Conservation (phyloP, 1,140 invertebrate species). For the Sinonovacula constricta region DNA sequence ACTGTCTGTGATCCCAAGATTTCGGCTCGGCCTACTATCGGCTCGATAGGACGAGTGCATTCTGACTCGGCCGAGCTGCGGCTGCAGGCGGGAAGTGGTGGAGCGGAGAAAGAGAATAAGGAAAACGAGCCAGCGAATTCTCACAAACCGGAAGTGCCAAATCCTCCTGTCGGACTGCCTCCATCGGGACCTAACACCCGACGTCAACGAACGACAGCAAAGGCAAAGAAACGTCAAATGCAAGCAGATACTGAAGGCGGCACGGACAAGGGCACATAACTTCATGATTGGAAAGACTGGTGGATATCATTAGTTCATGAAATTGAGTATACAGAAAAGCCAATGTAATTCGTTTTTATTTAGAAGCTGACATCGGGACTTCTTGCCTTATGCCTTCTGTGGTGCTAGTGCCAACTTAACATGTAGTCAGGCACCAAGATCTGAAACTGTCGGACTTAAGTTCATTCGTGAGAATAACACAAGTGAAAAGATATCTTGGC, state of each 20-base stretch:
- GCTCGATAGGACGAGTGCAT: constrained; percentile 31
- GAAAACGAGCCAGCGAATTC: constrained; percentile 52
- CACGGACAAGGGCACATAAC: constrained; percentile 8
- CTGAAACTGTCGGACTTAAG: too few species aligned
- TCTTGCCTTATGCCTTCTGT: too few species aligned
- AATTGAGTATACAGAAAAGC: too few species aligned
- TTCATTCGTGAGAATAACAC: too few species aligned
- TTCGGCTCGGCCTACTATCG: constrained; percentile 3
- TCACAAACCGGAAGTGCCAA: constrained; percentile 19
- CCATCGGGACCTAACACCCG: constrained; percentile 53
- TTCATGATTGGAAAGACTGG: too few species aligned
- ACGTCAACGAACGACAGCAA: constrained; percentile 70
- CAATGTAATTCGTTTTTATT: too few species aligned
- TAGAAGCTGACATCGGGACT: too few species aligned
- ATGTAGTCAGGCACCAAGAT: too few species aligned
- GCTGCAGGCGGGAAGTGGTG: constrained; percentile 29
- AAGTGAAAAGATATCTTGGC: too few species aligned
- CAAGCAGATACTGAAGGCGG: constrained; percentile 26
- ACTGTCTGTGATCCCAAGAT: constrained; percentile 24
- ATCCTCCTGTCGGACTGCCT: constrained; percentile 51
- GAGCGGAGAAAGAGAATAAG: constrained; percentile 45
- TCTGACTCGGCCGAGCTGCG: constrained; percentile 32
- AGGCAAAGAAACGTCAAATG: constrained; percentile 73
- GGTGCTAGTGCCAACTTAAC: too few species aligned
- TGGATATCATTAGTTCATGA: too few species aligned